Conservation (phyloP, 23 tunicate species). For the Phallusia fumigata region DNA sequence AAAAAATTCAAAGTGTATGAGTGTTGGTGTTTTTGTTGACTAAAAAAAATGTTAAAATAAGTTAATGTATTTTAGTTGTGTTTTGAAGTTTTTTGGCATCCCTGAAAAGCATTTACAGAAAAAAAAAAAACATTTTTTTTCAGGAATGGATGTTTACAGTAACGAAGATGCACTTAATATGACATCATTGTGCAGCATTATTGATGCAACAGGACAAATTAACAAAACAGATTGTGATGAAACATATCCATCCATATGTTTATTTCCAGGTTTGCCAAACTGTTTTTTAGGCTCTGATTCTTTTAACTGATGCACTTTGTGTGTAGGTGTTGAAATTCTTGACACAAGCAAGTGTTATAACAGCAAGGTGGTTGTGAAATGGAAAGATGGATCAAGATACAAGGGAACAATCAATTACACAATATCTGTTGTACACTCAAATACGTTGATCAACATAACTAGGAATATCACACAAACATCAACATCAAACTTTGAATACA, state of each 20-base stretch:
- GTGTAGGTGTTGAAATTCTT: not conserved
- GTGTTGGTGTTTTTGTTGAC: too few relatives aligned
- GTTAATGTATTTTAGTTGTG: not conserved
- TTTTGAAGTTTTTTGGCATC: not conserved
- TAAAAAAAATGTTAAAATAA: too few relatives aligned
- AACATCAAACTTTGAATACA: not conserved
- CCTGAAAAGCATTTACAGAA: not conserved
- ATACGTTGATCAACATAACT: not conserved
- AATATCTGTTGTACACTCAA: not conserved
- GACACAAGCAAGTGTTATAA: conserved; percentile 7
- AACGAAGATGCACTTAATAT: not conserved
- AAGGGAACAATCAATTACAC: not conserved
- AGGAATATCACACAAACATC: not conserved
- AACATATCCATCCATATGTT: not conserved
- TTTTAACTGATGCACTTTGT: too few relatives aligned
- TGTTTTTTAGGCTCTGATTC: not conserved
- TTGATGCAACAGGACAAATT: not conserved
- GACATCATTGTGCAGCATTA: not conserved
- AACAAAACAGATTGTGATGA: not conserved
- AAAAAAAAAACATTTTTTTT: not conserved
- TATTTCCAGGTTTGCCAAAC: not conserved
- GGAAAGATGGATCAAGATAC: not conserved
- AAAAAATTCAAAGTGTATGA: not conserved
- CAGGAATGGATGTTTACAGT: not conserved
- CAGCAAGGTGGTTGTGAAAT: not conserved